These are phyloP conservation scores for Toxotes lorentzi DNA, from an alignment of 2,797 vertebrate genomes.

Conservation along the genomic window DNA sequence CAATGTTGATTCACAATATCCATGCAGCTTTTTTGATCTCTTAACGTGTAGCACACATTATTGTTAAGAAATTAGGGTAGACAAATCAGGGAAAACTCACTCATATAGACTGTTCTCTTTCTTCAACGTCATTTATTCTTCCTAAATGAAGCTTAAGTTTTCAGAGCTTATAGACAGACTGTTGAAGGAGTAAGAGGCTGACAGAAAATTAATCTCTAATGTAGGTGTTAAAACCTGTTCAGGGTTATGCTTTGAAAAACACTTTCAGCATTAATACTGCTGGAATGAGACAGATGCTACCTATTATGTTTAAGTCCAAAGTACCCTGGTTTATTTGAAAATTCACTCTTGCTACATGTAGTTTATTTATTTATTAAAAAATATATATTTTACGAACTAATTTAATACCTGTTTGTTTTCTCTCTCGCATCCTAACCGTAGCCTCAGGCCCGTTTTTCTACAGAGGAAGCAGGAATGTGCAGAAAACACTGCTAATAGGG, in stretches of 20 bases:
- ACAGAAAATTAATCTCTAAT: background rate
- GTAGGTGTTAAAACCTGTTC: background rate
- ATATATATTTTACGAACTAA: background rate
- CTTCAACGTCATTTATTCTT: background rate
- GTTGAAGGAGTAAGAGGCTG: background rate
- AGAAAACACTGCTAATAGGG: conserved; percentile 7
- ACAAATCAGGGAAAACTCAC: too few relatives aligned
- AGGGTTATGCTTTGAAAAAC: too few relatives aligned
- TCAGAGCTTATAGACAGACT: background rate
- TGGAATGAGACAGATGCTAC: background rate
- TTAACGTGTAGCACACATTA: too few relatives aligned
- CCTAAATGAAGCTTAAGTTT: background rate
- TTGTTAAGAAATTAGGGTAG: too few relatives aligned
- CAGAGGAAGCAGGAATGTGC: conserved; percentile 48
- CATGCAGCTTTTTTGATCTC: background rate
- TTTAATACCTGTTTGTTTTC: background rate
- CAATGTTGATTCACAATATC: background rate
- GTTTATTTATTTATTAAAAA: background rate
- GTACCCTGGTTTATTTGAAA: background rate
- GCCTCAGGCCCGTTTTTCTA: conserved; percentile 28
- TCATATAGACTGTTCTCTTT: too few relatives aligned
- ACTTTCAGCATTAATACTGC: background rate
- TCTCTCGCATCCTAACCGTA: background rate
- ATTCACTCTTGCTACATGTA: background rate
- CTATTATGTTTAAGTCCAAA: background rate